Percentiles rank a stretch among this genome's conserved stretches.
These are phyloP conservation scores for Pteropus rufus DNA, from an alignment of 2,797 vertebrate species.

Conservation along the genomic window DNA sequence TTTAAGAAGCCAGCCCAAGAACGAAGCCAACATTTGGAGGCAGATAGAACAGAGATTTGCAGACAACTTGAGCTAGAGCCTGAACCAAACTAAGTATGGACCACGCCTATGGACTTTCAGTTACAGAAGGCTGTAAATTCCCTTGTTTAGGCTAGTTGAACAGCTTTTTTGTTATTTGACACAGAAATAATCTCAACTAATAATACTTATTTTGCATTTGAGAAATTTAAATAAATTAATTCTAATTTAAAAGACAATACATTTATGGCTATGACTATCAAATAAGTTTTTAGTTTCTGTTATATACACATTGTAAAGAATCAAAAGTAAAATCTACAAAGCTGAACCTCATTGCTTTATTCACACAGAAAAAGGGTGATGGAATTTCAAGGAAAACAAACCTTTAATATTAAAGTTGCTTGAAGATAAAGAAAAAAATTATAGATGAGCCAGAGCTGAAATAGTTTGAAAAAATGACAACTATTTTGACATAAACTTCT, in stretches of 20 bases:
- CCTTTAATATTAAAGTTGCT: conserved; percentile 7
- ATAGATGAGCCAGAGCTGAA: neutral
- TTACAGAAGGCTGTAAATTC: neutral
- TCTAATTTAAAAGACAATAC: conserved; percentile 14
- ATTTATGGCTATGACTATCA: neutral
- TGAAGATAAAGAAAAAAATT: conserved; percentile 35
- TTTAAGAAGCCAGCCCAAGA: neutral
- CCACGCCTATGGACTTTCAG: neutral
- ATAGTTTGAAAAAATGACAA: neutral
- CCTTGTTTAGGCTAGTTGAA: neutral
- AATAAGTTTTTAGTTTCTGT: neutral
- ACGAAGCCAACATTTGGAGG: neutral
- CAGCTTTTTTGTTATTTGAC: conserved; percentile 22
- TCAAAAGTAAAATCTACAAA: neutral
- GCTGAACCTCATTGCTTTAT: neutral
- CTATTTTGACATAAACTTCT: conserved; percentile 26
- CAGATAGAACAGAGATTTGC: neutral
- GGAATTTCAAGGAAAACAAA: conserved; percentile 23
- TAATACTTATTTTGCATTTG: neutral
- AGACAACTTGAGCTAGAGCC: neutral
- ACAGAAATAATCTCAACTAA: conserved; percentile 5
- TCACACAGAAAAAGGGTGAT: neutral
- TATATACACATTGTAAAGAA: neutral
- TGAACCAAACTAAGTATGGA: neutral
- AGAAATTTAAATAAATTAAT: conserved; percentile 11